Evolutionary conservation across 2,113 vertebrate genomes (phyloP), one percentile per base, ranked within the genome.

Genomic region (Panthera uncia): DNA sequence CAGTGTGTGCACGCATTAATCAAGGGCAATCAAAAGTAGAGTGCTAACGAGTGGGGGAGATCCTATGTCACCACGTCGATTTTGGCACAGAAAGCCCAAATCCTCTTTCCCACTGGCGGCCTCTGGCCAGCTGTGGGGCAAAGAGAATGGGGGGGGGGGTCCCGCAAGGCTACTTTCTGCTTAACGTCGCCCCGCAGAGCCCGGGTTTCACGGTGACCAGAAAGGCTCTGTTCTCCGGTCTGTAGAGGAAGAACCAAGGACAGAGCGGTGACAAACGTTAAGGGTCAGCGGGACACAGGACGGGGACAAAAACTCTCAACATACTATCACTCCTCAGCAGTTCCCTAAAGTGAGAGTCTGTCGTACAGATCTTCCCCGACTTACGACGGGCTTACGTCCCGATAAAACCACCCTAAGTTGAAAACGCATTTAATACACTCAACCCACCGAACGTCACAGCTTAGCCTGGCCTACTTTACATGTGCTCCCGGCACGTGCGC

Each of bases 1-100:
- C 23, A 1, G 87, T 0, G 4, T 0, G 31, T 1, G 12, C 3
- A 19, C 3, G 1, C 4, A 14, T 2, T 33, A 12, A 5, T 1
- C 5, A 13, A 31, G 38, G 36, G 3, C 48, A 31, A 36, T 6
- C 1, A 1, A 23, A 41, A 91, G 82, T 4, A n/a, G 38, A 4
- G 50, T 21, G n/a, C 86, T 12, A 2, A 29, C 7, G 31, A 18
- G n/a, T 15, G 3, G 38, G 41, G 52, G 31, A 19, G 5, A 4
- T 10, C 66, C 83, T 92, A 29, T 88, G 55, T 0, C 7, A 36
- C 10, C 12, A 8, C 2, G 16, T 68, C 41, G 23, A 31, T 1
- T n/a, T 12, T 23, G 18, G 38, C 50, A 63, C 4, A 29, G 27
- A 63, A 36, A 81, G 6, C 18, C 27, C 31, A 18, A 45, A 2